Evolutionary conservation across 2,797 vertebrate species (phyloP).

Genomic region (Oryzias dopingdopingensis): DNA sequence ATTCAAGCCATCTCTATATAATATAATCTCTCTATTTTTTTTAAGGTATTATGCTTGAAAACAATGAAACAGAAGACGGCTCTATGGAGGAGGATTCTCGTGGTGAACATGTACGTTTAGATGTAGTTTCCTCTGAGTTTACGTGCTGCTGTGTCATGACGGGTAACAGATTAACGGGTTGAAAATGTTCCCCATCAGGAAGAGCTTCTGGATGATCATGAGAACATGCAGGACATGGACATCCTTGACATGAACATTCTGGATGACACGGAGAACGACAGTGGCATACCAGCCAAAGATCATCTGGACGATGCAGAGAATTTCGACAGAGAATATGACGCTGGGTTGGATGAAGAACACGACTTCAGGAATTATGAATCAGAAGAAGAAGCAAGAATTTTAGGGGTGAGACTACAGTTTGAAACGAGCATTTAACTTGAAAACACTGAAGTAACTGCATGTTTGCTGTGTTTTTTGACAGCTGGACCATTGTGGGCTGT

Average conservation of each 20-base stretch:
- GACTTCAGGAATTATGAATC: conserved; percentile 33
- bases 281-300: conserved; percentile 75
- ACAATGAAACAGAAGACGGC: conserved; percentile 84
- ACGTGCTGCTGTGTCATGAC: neutral
- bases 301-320: conserved; percentile 72
- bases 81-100: conserved; percentile 87
- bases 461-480: conserved; percentile 26
- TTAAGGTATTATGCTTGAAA: conserved; percentile 82
- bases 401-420: conserved; percentile 42
- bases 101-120: conserved; percentile 83
- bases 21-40: neutral
- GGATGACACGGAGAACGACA: conserved; percentile 86
- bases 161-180: neutral
- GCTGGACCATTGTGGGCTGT: conserved; percentile 32
- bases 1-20: too few relatives aligned
- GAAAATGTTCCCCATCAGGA: conserved; percentile 67
- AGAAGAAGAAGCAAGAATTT: conserved; percentile 39
- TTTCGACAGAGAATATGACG: conserved; percentile 70
- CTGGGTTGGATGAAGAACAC: conserved; percentile 40
- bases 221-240: conserved; percentile 87
- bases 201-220: conserved; percentile 80
- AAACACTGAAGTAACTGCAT: neutral
- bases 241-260: conserved; percentile 88
- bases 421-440: neutral
- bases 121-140: neutral